Evolutionary conservation across 2,113 vertebrate genomes (phyloP).

Genomic region (Empidonax traillii): DNA sequence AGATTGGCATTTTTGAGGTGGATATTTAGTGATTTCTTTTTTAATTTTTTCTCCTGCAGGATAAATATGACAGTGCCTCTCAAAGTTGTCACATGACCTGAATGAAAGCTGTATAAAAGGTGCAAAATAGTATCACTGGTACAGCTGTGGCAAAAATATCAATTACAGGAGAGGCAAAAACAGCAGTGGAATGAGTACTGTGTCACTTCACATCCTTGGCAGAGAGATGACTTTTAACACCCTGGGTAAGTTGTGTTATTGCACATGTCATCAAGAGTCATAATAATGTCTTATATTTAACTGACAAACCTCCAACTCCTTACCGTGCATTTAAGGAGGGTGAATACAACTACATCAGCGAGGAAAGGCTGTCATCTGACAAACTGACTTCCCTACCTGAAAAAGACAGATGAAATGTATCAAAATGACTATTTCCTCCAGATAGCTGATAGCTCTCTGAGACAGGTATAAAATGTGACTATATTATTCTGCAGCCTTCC

Average conservation of each 20-base stretch:
- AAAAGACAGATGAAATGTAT: slow-evolving; percentile 6
- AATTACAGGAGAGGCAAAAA: not conserved
- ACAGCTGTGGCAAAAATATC: not conserved
- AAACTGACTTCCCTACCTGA: slow-evolving; percentile 4
- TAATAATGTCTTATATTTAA: slow-evolving; percentile 41
- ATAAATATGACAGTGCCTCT: not conserved
- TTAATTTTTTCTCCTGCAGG: not conserved
- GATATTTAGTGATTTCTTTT: not conserved
- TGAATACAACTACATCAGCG: slow-evolving; percentile 6
- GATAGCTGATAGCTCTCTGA: not conserved
- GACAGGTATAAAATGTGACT: not conserved
- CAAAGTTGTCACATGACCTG: not conserved
- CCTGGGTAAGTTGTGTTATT: slow-evolving; percentile 7
- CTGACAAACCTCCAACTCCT: slow-evolving; percentile 9
- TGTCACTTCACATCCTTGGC: slow-evolving; percentile 11
- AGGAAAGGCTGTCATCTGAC: not conserved
- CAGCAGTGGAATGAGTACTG: not conserved
- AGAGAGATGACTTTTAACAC: slow-evolving; percentile 28
- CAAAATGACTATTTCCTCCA: not conserved
- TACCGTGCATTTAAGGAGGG: not conserved
- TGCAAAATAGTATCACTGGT: not conserved
- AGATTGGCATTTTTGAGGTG: not conserved
- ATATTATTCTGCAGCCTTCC: not conserved
- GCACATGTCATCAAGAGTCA: slow-evolving; percentile 23
- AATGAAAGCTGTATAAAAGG: not conserved